Evolutionary conservation across 2,888 invertebrate species (phyloP).

Genomic region (Carterocephalus palaemon): DNA sequence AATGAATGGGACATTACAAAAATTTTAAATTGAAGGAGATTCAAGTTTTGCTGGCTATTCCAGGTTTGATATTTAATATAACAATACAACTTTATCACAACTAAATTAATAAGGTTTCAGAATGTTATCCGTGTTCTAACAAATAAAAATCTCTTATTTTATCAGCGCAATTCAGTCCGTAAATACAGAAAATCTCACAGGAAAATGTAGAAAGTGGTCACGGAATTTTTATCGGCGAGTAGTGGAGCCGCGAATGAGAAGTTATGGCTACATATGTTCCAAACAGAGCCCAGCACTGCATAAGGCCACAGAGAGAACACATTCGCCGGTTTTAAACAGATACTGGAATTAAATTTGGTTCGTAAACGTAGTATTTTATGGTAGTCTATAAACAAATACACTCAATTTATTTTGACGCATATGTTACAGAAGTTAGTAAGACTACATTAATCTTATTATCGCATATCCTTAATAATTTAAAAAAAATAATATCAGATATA

Average conservation of each 20-base stretch:
- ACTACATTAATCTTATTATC: too few species aligned
- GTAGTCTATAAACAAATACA: too few species aligned
- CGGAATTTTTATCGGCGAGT: conserved; percentile 20
- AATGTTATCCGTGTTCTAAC: not conserved
- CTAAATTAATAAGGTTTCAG: not conserved
- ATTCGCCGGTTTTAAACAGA: not conserved
- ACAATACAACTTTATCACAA: too few species aligned
- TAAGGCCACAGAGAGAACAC: conserved; percentile 1
- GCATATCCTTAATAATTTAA: too few species aligned
- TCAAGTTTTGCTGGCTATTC: too few species aligned
- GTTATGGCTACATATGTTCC: conserved; percentile 19
- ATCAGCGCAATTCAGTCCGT: conserved; percentile 9
- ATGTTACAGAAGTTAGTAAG: too few species aligned
- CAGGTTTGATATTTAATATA: too few species aligned
- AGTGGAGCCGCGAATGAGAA: conserved; percentile 21
- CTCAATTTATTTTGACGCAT: too few species aligned
- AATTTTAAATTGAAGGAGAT: too few species aligned
- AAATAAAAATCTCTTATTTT: conserved; percentile 9
- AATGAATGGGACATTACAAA: too few species aligned
- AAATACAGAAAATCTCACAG: conserved; percentile 12
- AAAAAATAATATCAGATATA: too few species aligned
- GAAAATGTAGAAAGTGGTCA: conserved; percentile 23
- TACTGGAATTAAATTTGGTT: conserved; percentile 8
- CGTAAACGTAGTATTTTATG: too few species aligned
- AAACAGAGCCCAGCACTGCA: conserved; percentile 13